Percentiles rank a stretch among this genome's conserved stretches.
These are phyloP conservation scores for Craseonycteris thonglongyai DNA, from an alignment of 2,113 vertebrate genomes.

Conservation along the genomic window DNA sequence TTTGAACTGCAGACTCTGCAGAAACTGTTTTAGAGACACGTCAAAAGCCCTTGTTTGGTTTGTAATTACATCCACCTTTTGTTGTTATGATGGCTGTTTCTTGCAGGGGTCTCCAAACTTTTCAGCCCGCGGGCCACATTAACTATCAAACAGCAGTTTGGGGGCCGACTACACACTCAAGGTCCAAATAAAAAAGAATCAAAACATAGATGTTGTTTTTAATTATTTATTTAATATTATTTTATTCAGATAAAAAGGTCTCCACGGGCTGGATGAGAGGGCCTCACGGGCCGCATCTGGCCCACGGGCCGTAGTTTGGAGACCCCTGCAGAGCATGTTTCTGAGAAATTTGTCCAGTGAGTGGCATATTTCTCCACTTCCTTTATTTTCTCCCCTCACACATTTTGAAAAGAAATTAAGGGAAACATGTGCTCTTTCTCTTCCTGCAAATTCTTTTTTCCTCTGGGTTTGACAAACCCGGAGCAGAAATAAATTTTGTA, in stretches of 20 bases:
- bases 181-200: too few species aligned
- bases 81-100: neutral
- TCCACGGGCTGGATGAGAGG: too few species aligned
- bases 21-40: neutral
- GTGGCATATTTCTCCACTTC: neutral
- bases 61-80: neutral
- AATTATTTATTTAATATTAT: too few species aligned
- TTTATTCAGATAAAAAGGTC: too few species aligned
- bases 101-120: too few species aligned
- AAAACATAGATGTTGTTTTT: too few species aligned
- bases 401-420: neutral
- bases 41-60: neutral
- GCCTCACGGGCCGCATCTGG: too few species aligned
- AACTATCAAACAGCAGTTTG: too few species aligned
- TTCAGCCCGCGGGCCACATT: too few species aligned
- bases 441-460: neutral
- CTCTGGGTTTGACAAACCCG: slow-evolving; percentile 25
- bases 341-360: neutral
- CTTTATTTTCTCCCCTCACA: neutral
- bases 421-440: neutral
- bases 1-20: neutral
- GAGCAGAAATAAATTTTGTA: neutral
- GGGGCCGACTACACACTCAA: too few species aligned
- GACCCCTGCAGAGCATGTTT: too few species aligned
- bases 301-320: neutral